These are phyloP conservation scores for Dryomyza anilis DNA, from an alignment of 2,888 invertebrate genomes.

Conservation along the genomic window DNA sequence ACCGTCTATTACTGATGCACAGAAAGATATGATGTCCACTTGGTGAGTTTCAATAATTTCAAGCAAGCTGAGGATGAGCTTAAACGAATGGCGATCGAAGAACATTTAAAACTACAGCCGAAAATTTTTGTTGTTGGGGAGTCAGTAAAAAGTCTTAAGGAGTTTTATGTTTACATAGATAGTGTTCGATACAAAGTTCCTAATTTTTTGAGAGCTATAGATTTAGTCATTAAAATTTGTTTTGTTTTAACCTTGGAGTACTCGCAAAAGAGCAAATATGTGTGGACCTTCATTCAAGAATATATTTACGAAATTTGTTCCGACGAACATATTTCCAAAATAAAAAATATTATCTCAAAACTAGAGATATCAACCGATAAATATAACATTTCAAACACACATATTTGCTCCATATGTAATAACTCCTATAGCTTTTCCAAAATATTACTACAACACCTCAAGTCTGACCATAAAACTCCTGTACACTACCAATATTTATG, in stretches of 20 bases:
- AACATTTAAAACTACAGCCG: constrained; percentile 17
- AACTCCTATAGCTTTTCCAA: neutral
- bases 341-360: constrained; percentile 16
- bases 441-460: neutral
- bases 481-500: neutral
- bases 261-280: constrained; percentile 25
- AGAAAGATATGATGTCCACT: constrained; percentile 23
- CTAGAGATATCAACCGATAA: neutral
- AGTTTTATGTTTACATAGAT: constrained; percentile 8
- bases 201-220: constrained; percentile 13
- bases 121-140: constrained; percentile 24
- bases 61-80: constrained; percentile 22
- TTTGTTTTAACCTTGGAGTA: constrained; percentile 21
- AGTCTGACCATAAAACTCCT: constrained; percentile 10
- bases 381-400: neutral
- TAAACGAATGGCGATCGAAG: neutral
- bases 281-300: constrained; percentile 22
- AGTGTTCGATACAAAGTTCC: constrained; percentile 8
- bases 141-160: neutral
- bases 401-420: constrained; percentile 19
- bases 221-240: constrained; percentile 22
- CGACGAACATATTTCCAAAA: neutral
- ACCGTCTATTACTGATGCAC: constrained; percentile 14
- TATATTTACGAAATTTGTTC: constrained; percentile 11
- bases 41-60: constrained; percentile 19